Conservation (phyloP, 2,888 invertebrate species). For the Malachius bipustulatus region DNA sequence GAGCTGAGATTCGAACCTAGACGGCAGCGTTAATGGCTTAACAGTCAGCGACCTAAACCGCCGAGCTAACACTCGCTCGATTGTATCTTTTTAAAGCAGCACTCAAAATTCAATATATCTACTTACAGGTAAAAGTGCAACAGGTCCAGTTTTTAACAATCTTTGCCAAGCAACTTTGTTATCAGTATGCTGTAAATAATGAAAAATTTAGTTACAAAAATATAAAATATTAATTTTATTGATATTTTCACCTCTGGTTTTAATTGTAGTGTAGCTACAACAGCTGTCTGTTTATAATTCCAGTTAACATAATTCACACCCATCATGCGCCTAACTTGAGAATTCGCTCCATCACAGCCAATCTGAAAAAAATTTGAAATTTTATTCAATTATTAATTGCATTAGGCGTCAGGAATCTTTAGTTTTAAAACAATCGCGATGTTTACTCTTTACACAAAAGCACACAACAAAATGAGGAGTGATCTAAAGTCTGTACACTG, state of each 20-base stretch:
- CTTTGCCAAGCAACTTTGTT: conserved; percentile 94
- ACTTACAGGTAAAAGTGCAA: conserved; percentile 77
- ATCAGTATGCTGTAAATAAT: conserved; percentile 49
- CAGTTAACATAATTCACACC: conserved; percentile 67
- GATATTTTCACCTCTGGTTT: conserved; percentile 57
- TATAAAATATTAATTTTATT: conserved; percentile 3
- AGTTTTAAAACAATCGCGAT: neutral
- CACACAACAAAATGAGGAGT: no score
- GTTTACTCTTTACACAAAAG: no score
- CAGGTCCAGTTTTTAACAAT: conserved; percentile 82
- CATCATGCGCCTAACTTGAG: conserved; percentile 73
- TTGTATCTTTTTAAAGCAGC: no score
- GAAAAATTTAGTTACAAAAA: conserved; percentile 12
- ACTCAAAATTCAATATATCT: no score
- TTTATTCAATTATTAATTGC: neutral
- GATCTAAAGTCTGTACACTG: no score
- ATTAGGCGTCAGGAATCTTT: neutral
- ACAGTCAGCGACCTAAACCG: no score
- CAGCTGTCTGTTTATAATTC: conserved; percentile 80
- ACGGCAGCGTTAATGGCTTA: no score
- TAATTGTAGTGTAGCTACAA: conserved; percentile 83
- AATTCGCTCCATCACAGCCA: conserved; percentile 91
- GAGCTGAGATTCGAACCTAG: no score
- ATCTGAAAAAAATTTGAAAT: conserved; percentile 44
- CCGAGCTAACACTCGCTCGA: no score